Conservation (phyloP, 2,888 invertebrate species). For the Desoria tigrina region DNA sequence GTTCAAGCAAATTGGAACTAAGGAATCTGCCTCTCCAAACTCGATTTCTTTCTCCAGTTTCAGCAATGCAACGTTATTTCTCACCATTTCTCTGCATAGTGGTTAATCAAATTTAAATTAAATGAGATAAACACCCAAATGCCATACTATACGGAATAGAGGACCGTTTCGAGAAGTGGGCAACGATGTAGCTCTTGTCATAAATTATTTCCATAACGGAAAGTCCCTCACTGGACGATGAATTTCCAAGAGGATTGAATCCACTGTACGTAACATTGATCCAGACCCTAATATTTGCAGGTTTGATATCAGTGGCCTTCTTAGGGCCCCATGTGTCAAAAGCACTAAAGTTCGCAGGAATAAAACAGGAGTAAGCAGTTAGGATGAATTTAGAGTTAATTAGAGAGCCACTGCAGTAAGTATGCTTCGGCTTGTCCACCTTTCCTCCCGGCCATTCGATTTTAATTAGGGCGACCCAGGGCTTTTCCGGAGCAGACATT, state of each 20-base stretch:
- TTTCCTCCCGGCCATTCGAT: neutral
- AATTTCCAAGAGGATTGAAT: too few species aligned
- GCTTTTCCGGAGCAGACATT: neutral
- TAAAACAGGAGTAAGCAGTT: neutral
- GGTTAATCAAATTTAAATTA: neutral
- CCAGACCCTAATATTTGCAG: too few species aligned
- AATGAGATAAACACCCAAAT: too few species aligned
- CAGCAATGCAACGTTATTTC: constrained; percentile 1
- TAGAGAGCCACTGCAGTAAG: neutral
- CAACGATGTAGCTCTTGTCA: neutral
- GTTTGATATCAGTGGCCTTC: too few species aligned
- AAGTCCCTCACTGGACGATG: neutral
- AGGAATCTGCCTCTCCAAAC: neutral
- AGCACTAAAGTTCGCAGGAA: neutral
- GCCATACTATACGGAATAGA: too few species aligned
- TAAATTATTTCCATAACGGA: neutral
- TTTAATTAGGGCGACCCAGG: constrained; percentile 1
- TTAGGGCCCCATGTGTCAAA: neutral
- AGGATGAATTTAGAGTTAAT: constrained; percentile 3
- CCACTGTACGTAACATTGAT: neutral
- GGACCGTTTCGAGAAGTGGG: too few species aligned
- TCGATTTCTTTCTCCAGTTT: neutral
- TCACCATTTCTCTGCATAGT: neutral
- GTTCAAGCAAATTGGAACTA: neutral
- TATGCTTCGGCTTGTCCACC: neutral